Conservation (phyloP, 2,797 vertebrate species). For the Sorex maritimensis region DNA sequence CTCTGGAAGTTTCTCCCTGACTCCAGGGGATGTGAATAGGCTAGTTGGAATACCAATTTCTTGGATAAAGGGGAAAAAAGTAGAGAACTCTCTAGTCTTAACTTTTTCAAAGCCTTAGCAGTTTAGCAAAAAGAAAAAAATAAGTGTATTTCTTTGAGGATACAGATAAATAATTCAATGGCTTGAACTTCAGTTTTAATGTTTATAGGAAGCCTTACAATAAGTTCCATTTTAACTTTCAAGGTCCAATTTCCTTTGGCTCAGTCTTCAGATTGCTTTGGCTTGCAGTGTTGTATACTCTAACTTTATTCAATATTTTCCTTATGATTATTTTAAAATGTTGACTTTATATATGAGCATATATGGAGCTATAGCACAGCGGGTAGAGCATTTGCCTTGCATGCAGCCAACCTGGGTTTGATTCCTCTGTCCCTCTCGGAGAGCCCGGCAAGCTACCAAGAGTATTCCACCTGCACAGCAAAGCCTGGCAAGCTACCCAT, state of each 20-base stretch:
- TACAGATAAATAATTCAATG: conserved; percentile 29
- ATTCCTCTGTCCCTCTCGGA: too few species aligned
- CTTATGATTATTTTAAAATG: background rate
- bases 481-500: too few species aligned
- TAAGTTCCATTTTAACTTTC: background rate
- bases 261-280: background rate
- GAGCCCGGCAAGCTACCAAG: too few species aligned
- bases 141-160: conserved; percentile 22
- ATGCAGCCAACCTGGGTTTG: too few species aligned
- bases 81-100: background rate
- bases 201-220: too few species aligned
- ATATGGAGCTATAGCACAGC: too few species aligned
- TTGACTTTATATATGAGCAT: too few species aligned
- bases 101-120: conserved; percentile 11
- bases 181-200: conserved; percentile 22
- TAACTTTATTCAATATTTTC: background rate
- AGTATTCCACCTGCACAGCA: too few species aligned
- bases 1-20: conserved; percentile 39
- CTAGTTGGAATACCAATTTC: conserved; percentile 53
- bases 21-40: conserved; percentile 41
- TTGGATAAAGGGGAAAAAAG: conserved; percentile 25
- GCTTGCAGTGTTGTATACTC: background rate
- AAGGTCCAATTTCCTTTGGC: background rate
- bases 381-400: too few species aligned
- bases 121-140: background rate